Base-by-base conservation (phyloP, 2,888 invertebrate species). In the Trachelus stipa region DNA sequence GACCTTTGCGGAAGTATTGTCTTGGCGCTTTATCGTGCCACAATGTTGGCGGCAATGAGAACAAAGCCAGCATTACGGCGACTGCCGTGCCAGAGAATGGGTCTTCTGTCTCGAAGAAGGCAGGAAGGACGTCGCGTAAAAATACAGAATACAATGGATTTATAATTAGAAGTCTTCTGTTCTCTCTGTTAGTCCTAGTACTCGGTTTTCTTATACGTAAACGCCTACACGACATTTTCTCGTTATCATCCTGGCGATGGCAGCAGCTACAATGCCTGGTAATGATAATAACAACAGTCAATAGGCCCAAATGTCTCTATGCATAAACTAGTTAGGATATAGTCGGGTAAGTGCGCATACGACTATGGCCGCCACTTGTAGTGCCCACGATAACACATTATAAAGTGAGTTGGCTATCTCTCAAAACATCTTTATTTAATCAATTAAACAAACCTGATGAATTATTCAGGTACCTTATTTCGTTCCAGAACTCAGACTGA, bases 361-460 rank as follows among this genome's bases (percentile, higher is more conserved):
- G 15, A 40, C 6, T 40, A 40, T 40, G 40, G 40, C 40, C 40
- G 40, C 6, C 40, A 40, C 40, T 6, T 6, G 6, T 15, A 15
- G 6, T 40, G 40, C 15, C 40, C 40, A 40, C 40, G 40, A 15
- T 40, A 40, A 40, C 15, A 6, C 6, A 40, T 40, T 40, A 15
- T n/a, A 69, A 30, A 12, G 30, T 33, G 69, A 30, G 30, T 33
- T 33, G 69, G 73, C 40, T 76, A 31, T 77, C 74, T 37, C 76
- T 56, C 69, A n/a, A 75, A 78, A 78, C 76, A 78, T 80, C 80
- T 80, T 83, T 74, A 77, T 35, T 73, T 84, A 86, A 87, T 89
- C 88, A 88, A 89, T 89, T 87, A 86, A 85, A 86, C 87, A 88
- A 88, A 88, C 87, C 84, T 87, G 85, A 89, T 90, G 87, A 89